A percentile compares a stretch with the other conserved stretches of the same genome.
phyloP scores from a whole-genome alignment of 2,888 invertebrate genomes.

The Synergus laeviventris region DNA sequence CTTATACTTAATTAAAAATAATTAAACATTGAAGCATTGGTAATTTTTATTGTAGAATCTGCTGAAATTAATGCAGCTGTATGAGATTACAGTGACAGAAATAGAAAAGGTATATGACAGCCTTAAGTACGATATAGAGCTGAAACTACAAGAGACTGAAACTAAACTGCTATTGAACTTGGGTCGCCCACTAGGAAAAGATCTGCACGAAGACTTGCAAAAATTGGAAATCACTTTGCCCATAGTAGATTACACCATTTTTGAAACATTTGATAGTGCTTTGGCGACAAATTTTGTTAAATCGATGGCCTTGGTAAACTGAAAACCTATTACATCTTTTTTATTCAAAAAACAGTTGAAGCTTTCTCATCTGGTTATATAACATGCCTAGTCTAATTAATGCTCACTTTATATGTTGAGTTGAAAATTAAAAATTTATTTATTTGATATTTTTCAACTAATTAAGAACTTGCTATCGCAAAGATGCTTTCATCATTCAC shows the following conservation, averaged over 20 bases:
- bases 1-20: not conserved
- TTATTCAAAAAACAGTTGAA: not conserved
- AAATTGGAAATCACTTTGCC: not conserved
- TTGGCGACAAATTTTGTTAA: not conserved
- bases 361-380: not conserved
- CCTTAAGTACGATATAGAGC: not conserved
- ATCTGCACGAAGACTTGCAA: not conserved
- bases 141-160: not conserved
- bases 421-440: not conserved
- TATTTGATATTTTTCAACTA: not conserved
- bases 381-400: not conserved
- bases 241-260: not conserved
- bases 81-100: not conserved
- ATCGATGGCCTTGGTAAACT: not conserved
- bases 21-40: not conserved
- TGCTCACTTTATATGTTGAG: not conserved
- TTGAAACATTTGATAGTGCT: not conserved
- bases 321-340: not conserved
- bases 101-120: not conserved
- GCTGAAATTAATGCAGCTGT: not conserved
- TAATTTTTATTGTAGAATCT: not conserved
- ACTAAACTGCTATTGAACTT: not conserved
- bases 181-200: slow-evolving; percentile 8
- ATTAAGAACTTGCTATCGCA: no score
- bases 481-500: no score